A percentile compares a stretch with the other conserved stretches of the same genome.
Evolutionary conservation across 2,888 invertebrate species (phyloP).

Genomic region (Idaea dimidiata): DNA sequence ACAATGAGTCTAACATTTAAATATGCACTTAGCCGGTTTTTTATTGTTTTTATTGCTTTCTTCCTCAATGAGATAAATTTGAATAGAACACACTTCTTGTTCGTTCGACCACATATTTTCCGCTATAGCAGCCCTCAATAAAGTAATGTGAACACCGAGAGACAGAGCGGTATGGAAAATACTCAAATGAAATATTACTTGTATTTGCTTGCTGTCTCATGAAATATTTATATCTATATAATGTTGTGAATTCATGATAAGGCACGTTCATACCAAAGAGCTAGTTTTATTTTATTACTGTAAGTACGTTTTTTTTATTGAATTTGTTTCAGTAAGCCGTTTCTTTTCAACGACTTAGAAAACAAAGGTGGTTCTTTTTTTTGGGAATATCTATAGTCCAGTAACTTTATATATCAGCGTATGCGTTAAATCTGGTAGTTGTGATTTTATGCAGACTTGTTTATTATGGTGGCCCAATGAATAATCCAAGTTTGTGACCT

Average conservation of each 20-base stretch:
- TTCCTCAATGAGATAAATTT: no score
- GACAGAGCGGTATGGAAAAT: slow-evolving; percentile 28
- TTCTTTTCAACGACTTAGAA: slow-evolving; percentile 10
- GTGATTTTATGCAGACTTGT: no score
- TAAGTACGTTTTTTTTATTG: slow-evolving; percentile 24
- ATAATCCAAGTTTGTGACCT: no score
- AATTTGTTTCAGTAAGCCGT: slow-evolving; percentile 15
- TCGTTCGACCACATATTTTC: no score
- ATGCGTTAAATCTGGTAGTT: no score
- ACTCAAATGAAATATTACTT: slow-evolving; percentile 35
- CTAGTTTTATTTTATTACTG: slow-evolving; percentile 14
- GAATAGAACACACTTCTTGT: no score
- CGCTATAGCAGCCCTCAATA: background rate
- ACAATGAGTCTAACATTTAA: no score
- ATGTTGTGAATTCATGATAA: slow-evolving; percentile 18
- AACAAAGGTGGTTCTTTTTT: background rate
- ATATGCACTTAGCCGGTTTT: no score
- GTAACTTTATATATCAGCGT: no score
- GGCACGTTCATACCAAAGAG: slow-evolving; percentile 15
- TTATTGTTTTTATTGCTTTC: no score
- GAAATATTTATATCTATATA: slow-evolving; percentile 32
- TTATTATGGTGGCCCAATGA: no score
- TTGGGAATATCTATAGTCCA: background rate
- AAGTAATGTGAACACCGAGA: background rate
- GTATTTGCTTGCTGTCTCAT: slow-evolving; percentile 33